Evolutionary conservation across 2,888 invertebrate genomes (phyloP).

Genomic region (Aphidoletes aphidimyza): DNA sequence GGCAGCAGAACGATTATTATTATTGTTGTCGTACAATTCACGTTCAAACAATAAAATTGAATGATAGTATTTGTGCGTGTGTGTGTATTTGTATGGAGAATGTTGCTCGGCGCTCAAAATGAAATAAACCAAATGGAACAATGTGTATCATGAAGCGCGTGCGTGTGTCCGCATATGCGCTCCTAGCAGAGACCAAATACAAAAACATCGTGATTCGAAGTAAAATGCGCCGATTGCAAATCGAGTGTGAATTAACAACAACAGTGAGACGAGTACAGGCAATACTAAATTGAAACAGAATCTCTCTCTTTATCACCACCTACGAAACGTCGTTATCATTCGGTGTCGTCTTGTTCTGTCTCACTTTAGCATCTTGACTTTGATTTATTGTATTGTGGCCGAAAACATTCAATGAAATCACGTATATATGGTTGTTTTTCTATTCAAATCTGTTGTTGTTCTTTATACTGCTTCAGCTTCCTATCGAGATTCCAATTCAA

Average conservation of each 20-base stretch:
- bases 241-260: conserved; percentile 41
- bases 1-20: conserved; percentile 23
- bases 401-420: neutral
- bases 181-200: neutral
- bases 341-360: neutral
- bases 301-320: conserved; percentile 44
- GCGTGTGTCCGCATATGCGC: neutral
- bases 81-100: too few relatives aligned
- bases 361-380: neutral
- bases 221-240: conserved; percentile 33
- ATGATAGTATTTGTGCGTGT: neutral
- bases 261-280: neutral
- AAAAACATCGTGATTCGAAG: neutral
- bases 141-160: too few relatives aligned
- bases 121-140: too few relatives aligned
- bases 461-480: neutral
- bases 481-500: conserved; percentile 1
- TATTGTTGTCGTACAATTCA: neutral
- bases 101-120: too few relatives aligned
- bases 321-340: conserved; percentile 10
- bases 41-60: conserved; percentile 19
- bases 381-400: neutral
- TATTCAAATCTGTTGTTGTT: too few relatives aligned
- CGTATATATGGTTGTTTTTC: neutral
- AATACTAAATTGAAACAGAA: conserved; percentile 1